These are phyloP conservation scores for Premnoplex brunnescens DNA, from an alignment of 2,797 vertebrate genomes.

Conservation along the genomic window DNA sequence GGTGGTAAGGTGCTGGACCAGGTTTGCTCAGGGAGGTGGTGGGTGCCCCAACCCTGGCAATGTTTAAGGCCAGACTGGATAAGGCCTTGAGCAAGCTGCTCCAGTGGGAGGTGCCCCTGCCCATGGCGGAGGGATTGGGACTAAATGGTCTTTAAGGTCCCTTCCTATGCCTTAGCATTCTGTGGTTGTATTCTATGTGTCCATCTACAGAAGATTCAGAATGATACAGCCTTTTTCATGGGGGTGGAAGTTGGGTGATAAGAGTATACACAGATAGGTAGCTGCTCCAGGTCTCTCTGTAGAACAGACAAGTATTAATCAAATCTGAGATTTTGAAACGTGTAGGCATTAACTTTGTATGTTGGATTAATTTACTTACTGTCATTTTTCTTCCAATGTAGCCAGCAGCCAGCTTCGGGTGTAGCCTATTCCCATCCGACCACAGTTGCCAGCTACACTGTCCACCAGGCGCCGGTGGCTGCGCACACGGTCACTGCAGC, in stretches of 20 bases:
- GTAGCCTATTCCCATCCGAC: constrained; percentile 98
- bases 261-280: background rate
- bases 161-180: background rate
- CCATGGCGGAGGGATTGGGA: background rate
- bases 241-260: background rate
- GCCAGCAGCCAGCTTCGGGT: constrained; percentile 94
- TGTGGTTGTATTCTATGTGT: fast-evolving
- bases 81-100: background rate
- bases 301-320: background rate
- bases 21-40: background rate
- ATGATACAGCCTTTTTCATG: background rate
- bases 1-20: background rate
- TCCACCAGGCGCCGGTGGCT: constrained; percentile 95
- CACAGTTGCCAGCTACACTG: constrained; percentile 98
- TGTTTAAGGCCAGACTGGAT: background rate
- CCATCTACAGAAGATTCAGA: background rate
- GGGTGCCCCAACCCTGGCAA: background rate
- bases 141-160: background rate
- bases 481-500: constrained; percentile 95
- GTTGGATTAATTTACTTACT: background rate
- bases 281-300: background rate
- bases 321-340: background rate
- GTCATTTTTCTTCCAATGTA: constrained; percentile 56
- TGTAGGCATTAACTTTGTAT: background rate
- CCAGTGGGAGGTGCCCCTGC: background rate